phyloP scores from a whole-genome alignment of 2,797 vertebrate species.

The Leuciscus waleckii region DNA sequence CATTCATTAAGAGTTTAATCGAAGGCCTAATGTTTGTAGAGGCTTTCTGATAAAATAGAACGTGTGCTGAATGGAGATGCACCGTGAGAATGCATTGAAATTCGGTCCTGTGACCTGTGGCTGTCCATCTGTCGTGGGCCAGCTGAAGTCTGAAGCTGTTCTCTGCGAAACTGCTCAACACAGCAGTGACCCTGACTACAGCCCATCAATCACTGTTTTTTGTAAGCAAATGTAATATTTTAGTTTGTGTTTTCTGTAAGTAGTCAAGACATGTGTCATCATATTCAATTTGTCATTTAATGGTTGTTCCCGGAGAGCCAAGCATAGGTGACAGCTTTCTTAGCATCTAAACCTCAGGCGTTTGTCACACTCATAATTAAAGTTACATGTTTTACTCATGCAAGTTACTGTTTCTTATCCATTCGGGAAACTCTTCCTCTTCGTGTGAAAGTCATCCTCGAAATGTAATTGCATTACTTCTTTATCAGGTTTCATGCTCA shows the following conservation, averaged over 20 bases:
- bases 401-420: neutral
- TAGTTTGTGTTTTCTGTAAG: neutral
- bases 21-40: neutral
- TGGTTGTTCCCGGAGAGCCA: neutral
- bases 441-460: constrained; percentile 45
- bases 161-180: constrained; percentile 7
- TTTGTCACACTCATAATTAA: constrained; percentile 40
- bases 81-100: constrained; percentile 44
- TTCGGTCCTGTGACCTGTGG: constrained; percentile 40
- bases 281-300: neutral
- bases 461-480: constrained; percentile 67
- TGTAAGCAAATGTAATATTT: neutral
- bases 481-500: constrained; percentile 68
- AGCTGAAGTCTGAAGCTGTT: constrained; percentile 20
- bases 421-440: constrained; percentile 12
- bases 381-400: neutral
- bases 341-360: constrained; percentile 12
- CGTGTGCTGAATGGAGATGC: neutral
- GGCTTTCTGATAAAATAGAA: neutral
- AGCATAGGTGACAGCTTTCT: constrained; percentile 27
- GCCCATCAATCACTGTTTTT: constrained; percentile 12
- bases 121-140: constrained; percentile 41
- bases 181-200: constrained; percentile 5
- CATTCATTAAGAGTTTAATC: neutral
- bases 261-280: neutral